Base-by-base conservation (phyloP, 2,888 invertebrate genomes). In the Synergus laeviventris region DNA sequence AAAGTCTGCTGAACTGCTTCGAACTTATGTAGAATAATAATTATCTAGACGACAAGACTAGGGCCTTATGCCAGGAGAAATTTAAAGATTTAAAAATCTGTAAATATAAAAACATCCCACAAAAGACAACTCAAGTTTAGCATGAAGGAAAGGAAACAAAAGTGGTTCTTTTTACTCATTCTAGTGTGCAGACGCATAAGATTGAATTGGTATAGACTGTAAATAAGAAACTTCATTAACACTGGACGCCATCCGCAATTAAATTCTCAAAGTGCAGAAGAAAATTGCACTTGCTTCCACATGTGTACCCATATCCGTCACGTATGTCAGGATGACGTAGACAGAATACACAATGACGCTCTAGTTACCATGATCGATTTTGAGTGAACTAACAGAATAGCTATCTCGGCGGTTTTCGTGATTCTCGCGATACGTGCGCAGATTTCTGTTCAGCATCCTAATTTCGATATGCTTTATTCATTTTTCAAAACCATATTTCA, bases 351-450 rank as follows among this genome's bases (percentile, higher is more conserved):
- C 16, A 70, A 66, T 66, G 42, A 66, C 21, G 70, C 70, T 70
- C 70, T 45, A 70, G 70, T 70, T 70, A 49, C 24, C 45, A 49
- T 31, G n/a, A 70, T 70, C 70, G 49, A 70, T 70, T 70, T 31
- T 49, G n/a, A 70, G 49, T 16, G 16, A 31, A 49, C 31, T 36
- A 45, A 70, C 70, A 49, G 70, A 70, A 70, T 21, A n/a, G 31
- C 31, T 49, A 49, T 70, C 56, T 18, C 21, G 12, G 4, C 21
- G 56, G 56, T 56, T 56, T 56, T 45, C 66, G 45, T 31, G 66
- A 49, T 66, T 66, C 49, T 31, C 31, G 5, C 45, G n/a, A 31
- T 49, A 31, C 49, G 70, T 70, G 70, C 49, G 9, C 70, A 70
- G 49, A 70, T 70, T 70, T 70, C 70, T 49, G n/a, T 70, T 70